These are phyloP conservation scores for Pantala flavescens DNA, from an alignment of 1,140 invertebrate genomes.

Conservation along the genomic window DNA sequence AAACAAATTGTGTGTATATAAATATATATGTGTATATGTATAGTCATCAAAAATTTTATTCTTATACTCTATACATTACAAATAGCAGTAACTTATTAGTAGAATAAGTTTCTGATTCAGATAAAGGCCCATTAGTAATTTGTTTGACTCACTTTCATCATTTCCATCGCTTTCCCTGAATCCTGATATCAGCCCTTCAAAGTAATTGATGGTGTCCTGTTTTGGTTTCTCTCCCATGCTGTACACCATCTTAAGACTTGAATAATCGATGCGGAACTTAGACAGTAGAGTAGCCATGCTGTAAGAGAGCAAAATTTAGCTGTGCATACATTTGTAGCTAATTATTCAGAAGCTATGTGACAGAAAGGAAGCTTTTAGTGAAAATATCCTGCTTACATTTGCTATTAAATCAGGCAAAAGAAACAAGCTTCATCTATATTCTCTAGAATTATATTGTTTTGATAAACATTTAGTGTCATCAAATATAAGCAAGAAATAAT, in stretches of 20 bases:
- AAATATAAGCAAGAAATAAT: too few relatives aligned
- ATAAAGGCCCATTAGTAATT: background rate
- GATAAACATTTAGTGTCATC: too few relatives aligned
- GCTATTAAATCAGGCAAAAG: too few relatives aligned
- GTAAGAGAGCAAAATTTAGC: slow-evolving; percentile 27
- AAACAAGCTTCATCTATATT: too few relatives aligned
- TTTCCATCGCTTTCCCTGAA: slow-evolving; percentile 48
- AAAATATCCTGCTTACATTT: slow-evolving; percentile 11
- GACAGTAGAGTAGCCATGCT: slow-evolving; percentile 87
- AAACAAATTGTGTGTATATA: background rate
- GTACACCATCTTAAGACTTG: slow-evolving; percentile 80
- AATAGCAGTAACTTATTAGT: too few relatives aligned
- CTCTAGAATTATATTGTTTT: too few relatives aligned
- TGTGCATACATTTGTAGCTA: background rate
- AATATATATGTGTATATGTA: too few relatives aligned
- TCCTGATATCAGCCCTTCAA: slow-evolving; percentile 57
- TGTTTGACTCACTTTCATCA: slow-evolving; percentile 9
- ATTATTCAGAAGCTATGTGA: background rate
- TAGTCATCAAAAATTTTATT: too few relatives aligned
- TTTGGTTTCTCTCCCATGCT: slow-evolving; percentile 64
- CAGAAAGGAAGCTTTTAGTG: too few relatives aligned
- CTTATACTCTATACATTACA: too few relatives aligned
- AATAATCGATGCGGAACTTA: slow-evolving; percentile 90
- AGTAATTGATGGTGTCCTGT: slow-evolving; percentile 54
- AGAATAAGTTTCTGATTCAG: background rate